phyloP scores from a whole-genome alignment of 37 sponge, comb jelly and placozoan genomes.

The Haliclona indistincta region DNA sequence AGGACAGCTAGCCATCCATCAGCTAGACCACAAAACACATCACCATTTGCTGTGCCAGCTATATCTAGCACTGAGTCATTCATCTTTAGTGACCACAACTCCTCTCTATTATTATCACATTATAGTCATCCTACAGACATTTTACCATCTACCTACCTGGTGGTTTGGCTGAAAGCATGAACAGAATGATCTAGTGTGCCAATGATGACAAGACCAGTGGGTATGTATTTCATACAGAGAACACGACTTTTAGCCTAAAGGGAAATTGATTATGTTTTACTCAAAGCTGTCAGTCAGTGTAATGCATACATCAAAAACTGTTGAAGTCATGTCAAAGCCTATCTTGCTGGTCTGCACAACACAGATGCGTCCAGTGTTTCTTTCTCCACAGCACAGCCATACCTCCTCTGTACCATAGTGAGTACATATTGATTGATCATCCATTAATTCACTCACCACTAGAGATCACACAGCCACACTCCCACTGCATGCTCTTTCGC shows the following conservation, averaged over 20 bases:
- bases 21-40: constrained; percentile 58
- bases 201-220: constrained; percentile 24
- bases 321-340: constrained; percentile 2
- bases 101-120: background rate
- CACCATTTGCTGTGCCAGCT: background rate
- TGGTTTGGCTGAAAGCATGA: constrained; percentile 26
- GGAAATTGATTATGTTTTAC: background rate
- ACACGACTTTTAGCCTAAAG: constrained; percentile 11
- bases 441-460: background rate
- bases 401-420: constrained; percentile 22
- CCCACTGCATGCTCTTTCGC: constrained; percentile 24
- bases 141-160: constrained; percentile 14
- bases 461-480: constrained; percentile 56
- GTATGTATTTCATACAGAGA: constrained; percentile 23
- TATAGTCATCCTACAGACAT: background rate
- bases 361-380: constrained; percentile 13
- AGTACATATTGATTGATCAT: too few species aligned
- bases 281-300: too few species aligned
- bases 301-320: background rate
- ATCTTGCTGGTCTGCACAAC: background rate
- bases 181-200: constrained; percentile 68
- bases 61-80: constrained; percentile 63
- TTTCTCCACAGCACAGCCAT: constrained; percentile 58
- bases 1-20: constrained; percentile 58
- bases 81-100: constrained; percentile 53